Base-by-base conservation (phyloP, 2,113 vertebrate genomes). In the Rhea americana region DNA sequence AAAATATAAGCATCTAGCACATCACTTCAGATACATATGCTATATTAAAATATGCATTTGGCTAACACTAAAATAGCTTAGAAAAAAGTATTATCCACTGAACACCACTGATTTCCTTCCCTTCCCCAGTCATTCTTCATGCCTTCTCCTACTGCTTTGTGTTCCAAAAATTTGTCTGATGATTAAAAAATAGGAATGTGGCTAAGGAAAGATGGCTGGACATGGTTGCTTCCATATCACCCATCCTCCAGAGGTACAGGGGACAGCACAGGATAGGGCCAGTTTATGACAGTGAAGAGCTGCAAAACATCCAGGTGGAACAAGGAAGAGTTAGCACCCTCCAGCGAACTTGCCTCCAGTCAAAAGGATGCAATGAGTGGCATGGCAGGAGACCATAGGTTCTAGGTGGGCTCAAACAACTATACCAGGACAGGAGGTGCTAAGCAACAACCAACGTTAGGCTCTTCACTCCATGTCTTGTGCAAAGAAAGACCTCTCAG, bases 391-490 rank as follows among this genome's bases (percentile, higher is more conserved):
- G 5, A 30, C 5, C 12, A 26, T 3, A 19, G 14, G 30, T 83
- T 56, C 86, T 48, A 45, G 5, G 13, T 67, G 11, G 20, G 24
- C 30, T 16, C 18, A 6, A 68, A 90, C n/a, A 67, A 19, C 56
- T 56, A 8, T 1, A 0, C 11, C 37, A 30, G n/a, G 66, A 48
- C 25, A 75, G 32, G 50, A 43, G 2, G 1, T 1, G 7, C 32
- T 11, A 21, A 48, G 66, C 30, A 82, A 28, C 39, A 53, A 15
- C 55, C 15, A 6, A 37, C 16, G 39, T 9, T 53, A 79, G 8
- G 7, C 4, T 15, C 47, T 67, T n/a, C 56, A 39, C 25, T 82
- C 51, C 43, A 88, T 43, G 43, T 65, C 15, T 58, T 19, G 4
- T 39, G 19, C 28, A 71, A 65, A 85, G 28, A 50, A 65, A 85